Base-by-base conservation (phyloP, 2,888 invertebrate species). In the Calliopum simillimum region DNA sequence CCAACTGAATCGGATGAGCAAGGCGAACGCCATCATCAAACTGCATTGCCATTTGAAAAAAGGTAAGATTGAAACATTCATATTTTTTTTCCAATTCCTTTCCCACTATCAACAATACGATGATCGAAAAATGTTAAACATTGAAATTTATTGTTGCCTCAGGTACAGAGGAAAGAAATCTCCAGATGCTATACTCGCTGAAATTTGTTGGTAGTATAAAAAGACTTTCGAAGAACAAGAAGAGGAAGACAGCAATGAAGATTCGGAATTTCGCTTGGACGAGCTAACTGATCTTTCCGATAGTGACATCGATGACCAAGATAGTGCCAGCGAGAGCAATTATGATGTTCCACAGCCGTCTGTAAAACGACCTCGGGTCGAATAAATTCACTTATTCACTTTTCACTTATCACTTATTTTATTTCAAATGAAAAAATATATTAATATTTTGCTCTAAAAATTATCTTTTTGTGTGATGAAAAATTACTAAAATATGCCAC, bases 91-190 rank as follows among this genome's bases (percentile, higher is more conserved):
- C 47, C 47, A 47, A 6, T 47, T 47, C 47, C 47, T 47, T 47
- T 47, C 47, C 47, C 47, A 47, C 47, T 47, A 47, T 47, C 47
- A 47, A n/a, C n/a, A n/a, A n/a, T n/a, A n/a, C n/a, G n/a, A n/a
- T n/a, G n/a, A n/a, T n/a, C n/a, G n/a, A n/a, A n/a, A n/a, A n/a
- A n/a, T 25, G 58, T 21, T n/a, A n/a, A n/a, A n/a, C n/a, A n/a
- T n/a, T n/a, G n/a, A n/a, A 62, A 62, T 14, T 19, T 62, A 62
- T 33, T 63, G 21, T 63, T 16, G 63, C 23, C 43, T 63, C 47
- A 63, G 47, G 63, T 63, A 63, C 64, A 51, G 64, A 65, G 64
- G n/a, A 65, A 65, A 65, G 5, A 65, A 51, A 51, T 65, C 51
- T 65, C 64, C 64, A 51, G 23, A 65, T 65, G 25, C 33, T 21